These are phyloP conservation scores for Pipistrellus nathusii DNA, from an alignment of 2,797 vertebrate genomes.

Conservation along the genomic window DNA sequence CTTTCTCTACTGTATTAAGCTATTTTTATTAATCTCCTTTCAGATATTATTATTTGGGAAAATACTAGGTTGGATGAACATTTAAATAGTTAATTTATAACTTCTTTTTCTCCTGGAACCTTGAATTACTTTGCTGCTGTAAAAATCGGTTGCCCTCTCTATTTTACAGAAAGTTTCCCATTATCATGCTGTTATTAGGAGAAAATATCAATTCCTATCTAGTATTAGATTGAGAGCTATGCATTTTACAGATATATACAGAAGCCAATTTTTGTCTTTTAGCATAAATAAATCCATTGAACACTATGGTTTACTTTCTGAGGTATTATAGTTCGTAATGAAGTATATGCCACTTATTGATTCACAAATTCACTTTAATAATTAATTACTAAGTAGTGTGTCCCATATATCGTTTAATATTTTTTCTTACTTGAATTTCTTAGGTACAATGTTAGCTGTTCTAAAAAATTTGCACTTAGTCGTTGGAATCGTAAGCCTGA, in stretches of 20 bases:
- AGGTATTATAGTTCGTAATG: slow-evolving; percentile 32
- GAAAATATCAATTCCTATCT: neutral
- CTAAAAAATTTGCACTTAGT: slow-evolving; percentile 94
- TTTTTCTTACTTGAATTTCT: slow-evolving; percentile 88
- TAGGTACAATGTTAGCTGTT: slow-evolving; percentile 96
- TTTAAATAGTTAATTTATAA: slow-evolving; percentile 47
- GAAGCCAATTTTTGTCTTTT: neutral
- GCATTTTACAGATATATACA: neutral
- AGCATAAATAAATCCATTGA: slow-evolving; percentile 42
- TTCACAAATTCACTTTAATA: slow-evolving; percentile 42
- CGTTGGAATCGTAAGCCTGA: slow-evolving; percentile 92
- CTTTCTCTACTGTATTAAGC: neutral
- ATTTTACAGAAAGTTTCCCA: slow-evolving; percentile 32
- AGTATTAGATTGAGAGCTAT: slow-evolving; percentile 27
- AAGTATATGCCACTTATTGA: slow-evolving; percentile 26
- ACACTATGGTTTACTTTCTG: neutral
- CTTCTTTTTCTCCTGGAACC: slow-evolving; percentile 14
- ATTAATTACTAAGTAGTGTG: slow-evolving; percentile 25
- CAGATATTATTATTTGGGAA: slow-evolving; percentile 42
- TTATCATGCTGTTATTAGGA: slow-evolving; percentile 30
- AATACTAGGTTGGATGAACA: slow-evolving; percentile 22
- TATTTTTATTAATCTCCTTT: slow-evolving; percentile 32
- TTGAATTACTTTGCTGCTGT: slow-evolving; percentile 29
- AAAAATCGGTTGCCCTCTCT: slow-evolving; percentile 31
- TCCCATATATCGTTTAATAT: slow-evolving; percentile 72